Evolutionary conservation across 2,888 invertebrate species (phyloP).

Genomic region (Hipparchia sbordonii): DNA sequence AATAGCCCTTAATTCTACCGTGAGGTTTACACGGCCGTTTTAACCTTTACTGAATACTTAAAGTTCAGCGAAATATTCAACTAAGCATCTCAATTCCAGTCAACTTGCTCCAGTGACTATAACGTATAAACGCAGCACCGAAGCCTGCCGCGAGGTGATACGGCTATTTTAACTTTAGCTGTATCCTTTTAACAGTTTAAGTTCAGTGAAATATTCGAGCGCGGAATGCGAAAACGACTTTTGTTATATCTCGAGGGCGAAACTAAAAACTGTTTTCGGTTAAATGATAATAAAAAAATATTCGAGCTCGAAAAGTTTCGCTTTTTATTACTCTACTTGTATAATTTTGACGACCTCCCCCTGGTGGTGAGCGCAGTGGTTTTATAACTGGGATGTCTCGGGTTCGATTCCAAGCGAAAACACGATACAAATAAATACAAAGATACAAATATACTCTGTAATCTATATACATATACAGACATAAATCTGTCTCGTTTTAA

Average conservation of each 20-base stretch:
- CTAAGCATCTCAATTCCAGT: not conserved
- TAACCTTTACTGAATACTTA: slow-evolving; percentile 3
- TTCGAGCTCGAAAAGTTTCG: not conserved
- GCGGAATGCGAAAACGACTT: slow-evolving; percentile 8
- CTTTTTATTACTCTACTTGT: not conserved
- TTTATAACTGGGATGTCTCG: too few species aligned
- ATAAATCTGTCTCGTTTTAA: too few species aligned
- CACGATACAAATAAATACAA: too few species aligned
- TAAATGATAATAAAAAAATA: slow-evolving; percentile 5
- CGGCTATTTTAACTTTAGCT: slow-evolving; percentile 26
- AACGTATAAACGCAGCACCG: not conserved
- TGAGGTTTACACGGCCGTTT: slow-evolving; percentile 16
- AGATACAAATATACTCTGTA: too few species aligned
- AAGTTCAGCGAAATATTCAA: not conserved
- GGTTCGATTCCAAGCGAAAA: too few species aligned
- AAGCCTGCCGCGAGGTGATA: slow-evolving; percentile 27
- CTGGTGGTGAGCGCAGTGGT: too few species aligned
- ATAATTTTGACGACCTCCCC: too few species aligned
- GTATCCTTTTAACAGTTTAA: slow-evolving; percentile 26
- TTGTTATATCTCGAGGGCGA: slow-evolving; percentile 2
- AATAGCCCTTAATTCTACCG: not conserved
- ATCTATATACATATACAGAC: too few species aligned
- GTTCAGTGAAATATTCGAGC: slow-evolving; percentile 17
- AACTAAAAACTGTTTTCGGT: slow-evolving; percentile 3
- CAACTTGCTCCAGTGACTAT: not conserved